Percentiles rank a stretch among this genome's conserved stretches.
phyloP scores from a whole-genome alignment of 2,113 vertebrate genomes.

The Pseudorectes ferrugineus region DNA sequence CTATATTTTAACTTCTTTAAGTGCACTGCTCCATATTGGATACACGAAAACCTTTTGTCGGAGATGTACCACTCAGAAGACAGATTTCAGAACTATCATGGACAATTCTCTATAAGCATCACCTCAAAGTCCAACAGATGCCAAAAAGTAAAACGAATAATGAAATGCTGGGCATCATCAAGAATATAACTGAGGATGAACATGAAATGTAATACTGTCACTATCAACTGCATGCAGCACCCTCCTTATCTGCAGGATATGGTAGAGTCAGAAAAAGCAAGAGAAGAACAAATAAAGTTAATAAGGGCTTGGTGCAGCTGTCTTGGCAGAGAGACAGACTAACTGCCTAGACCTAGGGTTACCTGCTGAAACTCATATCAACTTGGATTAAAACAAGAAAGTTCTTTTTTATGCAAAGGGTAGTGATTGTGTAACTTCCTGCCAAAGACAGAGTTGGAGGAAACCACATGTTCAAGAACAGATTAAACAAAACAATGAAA shows the following conservation, averaged over 20 bases:
- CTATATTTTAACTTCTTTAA: not conserved
- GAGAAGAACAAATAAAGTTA: not conserved
- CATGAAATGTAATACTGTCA: not conserved
- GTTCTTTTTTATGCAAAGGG: not conserved
- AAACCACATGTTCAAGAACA: not conserved
- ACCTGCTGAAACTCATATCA: not conserved
- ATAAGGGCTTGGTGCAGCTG: not conserved
- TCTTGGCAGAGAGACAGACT: not conserved
- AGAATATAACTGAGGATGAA: not conserved
- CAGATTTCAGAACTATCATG: not conserved
- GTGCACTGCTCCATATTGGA: not conserved
- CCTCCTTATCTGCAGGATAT: not conserved
- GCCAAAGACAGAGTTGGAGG: not conserved
- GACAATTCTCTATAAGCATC: not conserved
- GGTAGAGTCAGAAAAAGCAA: not conserved
- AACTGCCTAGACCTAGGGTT: not conserved
- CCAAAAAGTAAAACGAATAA: not conserved
- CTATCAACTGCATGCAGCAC: not conserved
- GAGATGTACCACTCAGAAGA: not conserved
- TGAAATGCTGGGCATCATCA: not conserved
- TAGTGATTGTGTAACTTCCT: not conserved
- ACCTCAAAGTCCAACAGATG: not conserved
- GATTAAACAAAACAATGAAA: not conserved
- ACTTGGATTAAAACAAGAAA: not conserved
- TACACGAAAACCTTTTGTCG: not conserved